Percentiles rank a stretch among this genome's conserved stretches.
phyloP scores from a whole-genome alignment of 2,797 vertebrate species.

The Streptopelia turtur region DNA sequence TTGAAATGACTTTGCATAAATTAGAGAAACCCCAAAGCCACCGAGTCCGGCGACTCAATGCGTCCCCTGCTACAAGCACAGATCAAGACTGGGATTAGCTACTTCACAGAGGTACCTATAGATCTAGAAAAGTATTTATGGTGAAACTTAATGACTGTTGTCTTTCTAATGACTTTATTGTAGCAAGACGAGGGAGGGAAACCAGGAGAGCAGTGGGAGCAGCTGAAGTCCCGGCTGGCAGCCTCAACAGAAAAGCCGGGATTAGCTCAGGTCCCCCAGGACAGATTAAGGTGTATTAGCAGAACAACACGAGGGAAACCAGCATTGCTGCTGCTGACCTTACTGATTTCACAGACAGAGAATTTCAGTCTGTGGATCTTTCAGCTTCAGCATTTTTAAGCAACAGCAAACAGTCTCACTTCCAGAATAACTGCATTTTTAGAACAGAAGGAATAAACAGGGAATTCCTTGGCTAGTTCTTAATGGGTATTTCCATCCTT shows the following conservation, averaged over 20 bases:
- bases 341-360: neutral
- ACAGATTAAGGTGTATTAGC: neutral
- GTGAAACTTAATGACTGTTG: neutral
- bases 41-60: fast-evolving
- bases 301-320: fast-evolving
- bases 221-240: neutral
- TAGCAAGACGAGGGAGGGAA: neutral
- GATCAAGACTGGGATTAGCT: neutral
- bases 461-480: constrained; percentile 44
- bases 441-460: constrained; percentile 27
- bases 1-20: neutral
- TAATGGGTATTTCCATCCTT: constrained; percentile 34
- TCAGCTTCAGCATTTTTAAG: neutral
- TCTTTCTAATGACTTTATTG: neutral
- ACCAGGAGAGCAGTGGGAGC: neutral
- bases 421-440: neutral
- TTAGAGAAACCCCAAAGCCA: neutral
- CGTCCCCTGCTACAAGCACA: neutral
- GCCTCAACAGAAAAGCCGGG: neutral
- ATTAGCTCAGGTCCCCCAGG: neutral
- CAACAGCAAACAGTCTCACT: neutral
- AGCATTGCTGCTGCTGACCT: neutral
- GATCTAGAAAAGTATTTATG: neutral
- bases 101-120: neutral
- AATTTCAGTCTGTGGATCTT: neutral